These are phyloP conservation scores for Sterrhoptilus dennistouni DNA, from an alignment of 2,113 vertebrate genomes.

Conservation along the genomic window DNA sequence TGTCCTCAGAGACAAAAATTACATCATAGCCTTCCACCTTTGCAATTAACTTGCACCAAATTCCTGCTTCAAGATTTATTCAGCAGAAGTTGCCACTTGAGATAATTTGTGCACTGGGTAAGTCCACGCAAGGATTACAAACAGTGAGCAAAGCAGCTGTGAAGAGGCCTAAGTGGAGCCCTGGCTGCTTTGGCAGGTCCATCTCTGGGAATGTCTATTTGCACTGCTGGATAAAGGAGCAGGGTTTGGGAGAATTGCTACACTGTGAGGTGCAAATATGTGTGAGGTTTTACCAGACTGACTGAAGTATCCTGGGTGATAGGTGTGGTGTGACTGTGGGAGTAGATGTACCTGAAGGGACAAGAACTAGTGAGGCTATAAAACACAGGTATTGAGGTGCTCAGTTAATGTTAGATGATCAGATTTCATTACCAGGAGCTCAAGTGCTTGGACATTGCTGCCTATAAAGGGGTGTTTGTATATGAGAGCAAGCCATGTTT, in stretches of 20 bases:
- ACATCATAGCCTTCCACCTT: neutral
- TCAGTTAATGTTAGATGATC: neutral
- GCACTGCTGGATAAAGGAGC: neutral
- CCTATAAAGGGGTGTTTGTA: neutral
- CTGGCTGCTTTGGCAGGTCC: neutral
- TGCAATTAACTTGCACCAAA: neutral
- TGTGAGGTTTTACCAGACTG: neutral
- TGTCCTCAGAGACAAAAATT: conserved; percentile 26
- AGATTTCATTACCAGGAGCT: neutral
- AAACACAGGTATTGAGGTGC: neutral
- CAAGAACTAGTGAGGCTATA: neutral
- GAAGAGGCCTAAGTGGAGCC: neutral
- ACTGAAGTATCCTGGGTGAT: neutral
- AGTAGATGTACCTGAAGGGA: neutral
- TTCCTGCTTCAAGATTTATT: neutral
- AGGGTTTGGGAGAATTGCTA: neutral
- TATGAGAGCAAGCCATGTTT: neutral
- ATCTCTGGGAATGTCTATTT: neutral
- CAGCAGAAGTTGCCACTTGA: conserved; percentile 10
- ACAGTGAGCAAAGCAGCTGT: neutral
- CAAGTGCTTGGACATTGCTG: neutral
- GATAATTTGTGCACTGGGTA: neutral
- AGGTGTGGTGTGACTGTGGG: neutral
- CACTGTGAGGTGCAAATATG: neutral
- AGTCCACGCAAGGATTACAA: neutral